Conservation (phyloP, 1,140 invertebrate genomes). For the Bombus impatiens region DNA sequence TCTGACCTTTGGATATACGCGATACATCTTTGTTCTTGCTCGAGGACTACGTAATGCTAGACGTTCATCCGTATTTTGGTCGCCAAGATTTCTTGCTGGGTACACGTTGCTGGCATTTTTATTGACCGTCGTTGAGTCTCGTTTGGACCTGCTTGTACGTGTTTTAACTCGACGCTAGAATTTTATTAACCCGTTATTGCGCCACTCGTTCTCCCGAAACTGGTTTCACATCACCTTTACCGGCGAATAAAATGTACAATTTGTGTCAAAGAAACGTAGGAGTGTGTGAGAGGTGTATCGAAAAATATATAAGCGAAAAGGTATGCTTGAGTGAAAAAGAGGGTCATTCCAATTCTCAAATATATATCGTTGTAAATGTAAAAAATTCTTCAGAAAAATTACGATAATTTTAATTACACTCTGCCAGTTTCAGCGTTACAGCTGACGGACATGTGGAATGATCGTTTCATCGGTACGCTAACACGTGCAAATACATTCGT, state of each 20-base stretch:
- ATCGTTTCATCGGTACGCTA: not conserved
- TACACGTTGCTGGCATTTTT: constrained; percentile 23
- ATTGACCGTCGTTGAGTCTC: constrained; percentile 11
- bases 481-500: not conserved
- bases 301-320: no score
- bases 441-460: no score
- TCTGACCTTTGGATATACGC: not conserved
- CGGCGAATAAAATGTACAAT: no score
- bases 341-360: no score
- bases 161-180: not conserved
- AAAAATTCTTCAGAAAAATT: not conserved
- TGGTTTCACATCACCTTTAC: no score
- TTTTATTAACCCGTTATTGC: not conserved
- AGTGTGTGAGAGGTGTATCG: no score
- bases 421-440: no score
- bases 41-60: constrained; percentile 38
- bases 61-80: constrained; percentile 21
- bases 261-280: no score
- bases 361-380: no score
- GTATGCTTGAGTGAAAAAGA: no score
- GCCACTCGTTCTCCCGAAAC: no score
- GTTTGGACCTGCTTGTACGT: not conserved
- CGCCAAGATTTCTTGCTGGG: constrained; percentile 42
- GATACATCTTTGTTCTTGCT: constrained; percentile 47
- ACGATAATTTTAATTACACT: not conserved